Evolutionary conservation across 2,113 vertebrate genomes (phyloP).

Genomic region (Seriola quinqueradiata): DNA sequence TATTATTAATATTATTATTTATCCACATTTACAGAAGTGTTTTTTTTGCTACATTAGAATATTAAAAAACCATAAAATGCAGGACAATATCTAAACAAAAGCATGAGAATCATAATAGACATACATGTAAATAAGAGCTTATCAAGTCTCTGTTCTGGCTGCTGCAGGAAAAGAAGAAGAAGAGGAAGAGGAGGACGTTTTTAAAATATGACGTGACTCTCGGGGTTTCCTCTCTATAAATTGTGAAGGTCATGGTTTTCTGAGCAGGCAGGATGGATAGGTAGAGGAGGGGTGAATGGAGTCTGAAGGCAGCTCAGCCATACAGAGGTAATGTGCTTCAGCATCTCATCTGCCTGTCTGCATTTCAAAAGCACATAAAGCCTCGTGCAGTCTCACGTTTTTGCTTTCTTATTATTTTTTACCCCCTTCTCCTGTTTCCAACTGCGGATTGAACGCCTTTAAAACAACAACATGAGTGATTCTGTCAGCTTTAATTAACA

Average conservation of each 20-base stretch:
- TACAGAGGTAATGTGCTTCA: conserved; percentile 49
- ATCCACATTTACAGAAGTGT: neutral
- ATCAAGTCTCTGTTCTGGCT: conserved; percentile 14
- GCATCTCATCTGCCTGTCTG: conserved; percentile 61
- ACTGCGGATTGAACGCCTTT: conserved; percentile 8
- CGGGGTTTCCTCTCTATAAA: conserved; percentile 81
- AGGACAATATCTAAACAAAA: neutral
- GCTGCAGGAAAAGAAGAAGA: conserved; percentile 14
- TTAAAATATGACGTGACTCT: conserved; percentile 74
- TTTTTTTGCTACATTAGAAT: neutral
- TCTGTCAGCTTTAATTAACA: neutral
- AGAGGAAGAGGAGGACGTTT: conserved; percentile 43
- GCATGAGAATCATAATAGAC: neutral
- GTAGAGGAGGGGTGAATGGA: conserved; percentile 48
- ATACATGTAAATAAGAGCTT: neutral
- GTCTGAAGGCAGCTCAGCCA: conserved; percentile 45
- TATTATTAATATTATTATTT: neutral
- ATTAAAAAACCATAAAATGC: neutral
- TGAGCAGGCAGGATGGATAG: conserved; percentile 67
- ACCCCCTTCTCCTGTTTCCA: neutral
- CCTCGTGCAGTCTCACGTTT: neutral
- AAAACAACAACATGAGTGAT: neutral
- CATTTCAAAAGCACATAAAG: conserved; percentile 30
- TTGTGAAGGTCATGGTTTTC: conserved; percentile 76
- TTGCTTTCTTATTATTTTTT: too few species aligned